Base-by-base conservation (phyloP, 1,140 invertebrate genomes). In the Drosophila chauvacae region DNA sequence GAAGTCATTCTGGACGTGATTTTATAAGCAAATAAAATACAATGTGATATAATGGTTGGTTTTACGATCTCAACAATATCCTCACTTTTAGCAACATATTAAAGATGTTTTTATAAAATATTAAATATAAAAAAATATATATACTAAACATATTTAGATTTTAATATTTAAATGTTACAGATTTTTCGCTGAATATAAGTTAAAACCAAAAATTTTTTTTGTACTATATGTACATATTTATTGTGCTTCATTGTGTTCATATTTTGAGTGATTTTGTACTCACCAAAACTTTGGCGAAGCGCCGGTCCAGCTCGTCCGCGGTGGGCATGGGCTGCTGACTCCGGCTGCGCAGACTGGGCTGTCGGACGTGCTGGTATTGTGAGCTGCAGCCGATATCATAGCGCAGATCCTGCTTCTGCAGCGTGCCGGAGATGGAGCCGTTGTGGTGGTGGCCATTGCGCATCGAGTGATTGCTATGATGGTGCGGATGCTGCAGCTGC, bases 221-320 rank as follows among this genome's bases (percentile, higher is more conserved):
- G 7, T 35, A 20, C 20, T 23, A 37, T 3, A 35, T 4, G 11
- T 13, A 13, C 10, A 35, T 35, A 23, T 28, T 59, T 58, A 48
- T 18, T n/a, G 9, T 37, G 11, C 13, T 30, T 55, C 20, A 13
- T 37, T 48, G 3, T n/a, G 16, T 33, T n/a, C 7, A 9, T 53
- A 20, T 35, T 20, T 37, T 11, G 14, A 14, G 7, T n/a, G 10
- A 14, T 23, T 37, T 26, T 16, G 44, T 30, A 94, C 97, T 96
- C 93, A 98, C 98, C 95, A 98, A 93, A 90, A 98, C 97, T 97
- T 98, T 98, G 75, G 97, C 97, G 93, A 98, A 98, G 79, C 97
- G 94, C 82, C 96, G 95, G 93, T 98, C 98, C 93, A 98, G 94
- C 93, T 98, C 98, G 79, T 94, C 94, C 42, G 96, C 93, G 86